phyloP scores from a whole-genome alignment of 2,113 vertebrate species.

The Acanthochromis polyacanthus region DNA sequence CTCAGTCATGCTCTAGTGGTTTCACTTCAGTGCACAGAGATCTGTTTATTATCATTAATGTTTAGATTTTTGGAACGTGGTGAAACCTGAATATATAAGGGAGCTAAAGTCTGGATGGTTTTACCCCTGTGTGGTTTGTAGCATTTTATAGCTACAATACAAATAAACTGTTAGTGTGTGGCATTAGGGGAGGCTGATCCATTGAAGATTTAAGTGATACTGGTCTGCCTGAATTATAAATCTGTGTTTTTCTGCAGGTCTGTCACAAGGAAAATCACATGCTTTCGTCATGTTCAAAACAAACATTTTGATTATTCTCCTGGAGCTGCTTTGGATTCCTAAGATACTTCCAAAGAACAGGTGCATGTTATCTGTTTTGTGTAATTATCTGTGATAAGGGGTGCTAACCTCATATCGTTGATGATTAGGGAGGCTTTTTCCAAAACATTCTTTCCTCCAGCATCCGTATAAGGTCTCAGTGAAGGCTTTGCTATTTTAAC shows the following conservation, averaged over 20 bases:
- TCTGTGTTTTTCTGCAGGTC: not conserved
- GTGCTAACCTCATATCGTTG: not conserved
- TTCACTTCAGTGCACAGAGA: too few relatives aligned
- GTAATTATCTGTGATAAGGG: not conserved
- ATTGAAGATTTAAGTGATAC: too few relatives aligned
- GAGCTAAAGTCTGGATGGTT: too few relatives aligned
- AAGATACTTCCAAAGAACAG: not conserved
- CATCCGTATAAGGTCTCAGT: not conserved
- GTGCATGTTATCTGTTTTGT: not conserved
- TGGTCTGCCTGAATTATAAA: too few relatives aligned
- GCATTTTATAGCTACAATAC: too few relatives aligned
- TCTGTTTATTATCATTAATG: too few relatives aligned
- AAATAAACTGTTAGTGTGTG: too few relatives aligned
- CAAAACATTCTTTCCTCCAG: not conserved
- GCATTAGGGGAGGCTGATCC: too few relatives aligned
- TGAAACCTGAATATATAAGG: too few relatives aligned
- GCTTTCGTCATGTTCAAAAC: not conserved
- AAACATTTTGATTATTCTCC: not conserved
- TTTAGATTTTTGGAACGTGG: too few relatives aligned
- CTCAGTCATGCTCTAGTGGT: too few relatives aligned
- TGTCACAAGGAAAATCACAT: not conserved
- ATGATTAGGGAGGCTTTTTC: not conserved
- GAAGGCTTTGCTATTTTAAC: conserved; percentile 7
- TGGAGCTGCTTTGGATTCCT: not conserved
- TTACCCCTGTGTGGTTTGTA: too few relatives aligned